Evolutionary conservation across 2,888 invertebrate species (phyloP).

Genomic region (Acanthosoma haemorrhoidale): DNA sequence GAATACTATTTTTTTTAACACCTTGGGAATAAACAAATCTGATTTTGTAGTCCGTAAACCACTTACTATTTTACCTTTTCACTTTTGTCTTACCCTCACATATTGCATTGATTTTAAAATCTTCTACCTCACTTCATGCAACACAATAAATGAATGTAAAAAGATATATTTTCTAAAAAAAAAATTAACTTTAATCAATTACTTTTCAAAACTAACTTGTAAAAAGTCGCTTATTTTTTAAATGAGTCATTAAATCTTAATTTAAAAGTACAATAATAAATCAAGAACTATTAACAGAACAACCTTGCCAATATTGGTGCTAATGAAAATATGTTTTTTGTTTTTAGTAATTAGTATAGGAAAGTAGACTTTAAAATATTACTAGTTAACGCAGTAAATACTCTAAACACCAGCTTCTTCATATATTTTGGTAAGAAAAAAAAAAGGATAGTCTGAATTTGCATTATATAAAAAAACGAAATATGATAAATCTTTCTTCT

Average conservation of each 20-base stretch:
- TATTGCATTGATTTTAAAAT: too few relatives aligned
- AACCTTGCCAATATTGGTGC: slow-evolving; percentile 9
- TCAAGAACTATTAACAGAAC: not conserved
- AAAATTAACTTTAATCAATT: too few relatives aligned
- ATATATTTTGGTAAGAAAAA: slow-evolving; percentile 20
- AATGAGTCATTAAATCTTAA: not conserved
- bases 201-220: too few relatives aligned
- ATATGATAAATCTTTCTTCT: not conserved
- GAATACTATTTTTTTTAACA: too few relatives aligned
- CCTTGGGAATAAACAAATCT: too few relatives aligned
- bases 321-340: not conserved
- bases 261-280: not conserved
- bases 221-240: too few relatives aligned
- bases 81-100: too few relatives aligned
- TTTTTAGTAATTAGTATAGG: slow-evolving; percentile 6
- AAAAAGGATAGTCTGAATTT: not conserved
- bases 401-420: slow-evolving; percentile 17
- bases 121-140: too few relatives aligned
- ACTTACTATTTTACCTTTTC: too few relatives aligned
- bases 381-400: not conserved
- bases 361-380: not conserved
- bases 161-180: too few relatives aligned
- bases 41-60: too few relatives aligned
- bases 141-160: too few relatives aligned
- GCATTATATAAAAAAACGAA: not conserved